Base-by-base conservation (phyloP, 2,113 vertebrate genomes). In the Notothenia coriiceps region DNA sequence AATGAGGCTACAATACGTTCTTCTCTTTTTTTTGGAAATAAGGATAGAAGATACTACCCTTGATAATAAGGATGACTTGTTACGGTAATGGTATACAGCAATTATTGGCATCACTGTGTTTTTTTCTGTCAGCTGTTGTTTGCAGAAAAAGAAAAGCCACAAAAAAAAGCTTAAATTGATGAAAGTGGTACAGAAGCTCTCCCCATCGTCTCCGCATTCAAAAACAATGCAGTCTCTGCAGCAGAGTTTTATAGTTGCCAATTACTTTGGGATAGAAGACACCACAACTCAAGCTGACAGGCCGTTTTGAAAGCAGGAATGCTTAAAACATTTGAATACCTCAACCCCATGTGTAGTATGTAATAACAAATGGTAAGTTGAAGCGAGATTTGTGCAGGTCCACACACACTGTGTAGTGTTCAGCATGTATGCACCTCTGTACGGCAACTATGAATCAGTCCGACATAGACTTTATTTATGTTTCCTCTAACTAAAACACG, bases 171-270 rank as follows among this genome's bases (percentile, higher is more conserved):
- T 29, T 63, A 35, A 43, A 60, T 75, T 78, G 76, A 84, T 78
- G 80, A 86, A 80, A 63, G 60, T 51, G 40, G 51, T 67, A 51
- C 60, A 65, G 51, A 71, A 33, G 43, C 62, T 35, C 51, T 35
- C 22, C 12, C 18, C 33, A 14, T 71, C 50, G 44, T 72, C 66
- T 77, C 59, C 12, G n/a, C 43, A 70, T 82, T 84, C 79, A 83
- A 70, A 70, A 79, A 80, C 67, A 70, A 64, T 49, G 60, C 54
- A 12, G 55, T 56, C 50, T 55, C 55, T 75, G 77, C 61, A 69
- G 80, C 79, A 59, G 22, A 74, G 85, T 82, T 91, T 89, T 86
- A 86, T 82, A 77, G 80, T 88, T 73, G 78, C 83, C 85, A 85
- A 87, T 87, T 89, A 91, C 82, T 82, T 50, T 40, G 51, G 65